These are phyloP conservation scores for Centropyge bicolor DNA, from an alignment of 2,797 vertebrate species.

Conservation along the genomic window DNA sequence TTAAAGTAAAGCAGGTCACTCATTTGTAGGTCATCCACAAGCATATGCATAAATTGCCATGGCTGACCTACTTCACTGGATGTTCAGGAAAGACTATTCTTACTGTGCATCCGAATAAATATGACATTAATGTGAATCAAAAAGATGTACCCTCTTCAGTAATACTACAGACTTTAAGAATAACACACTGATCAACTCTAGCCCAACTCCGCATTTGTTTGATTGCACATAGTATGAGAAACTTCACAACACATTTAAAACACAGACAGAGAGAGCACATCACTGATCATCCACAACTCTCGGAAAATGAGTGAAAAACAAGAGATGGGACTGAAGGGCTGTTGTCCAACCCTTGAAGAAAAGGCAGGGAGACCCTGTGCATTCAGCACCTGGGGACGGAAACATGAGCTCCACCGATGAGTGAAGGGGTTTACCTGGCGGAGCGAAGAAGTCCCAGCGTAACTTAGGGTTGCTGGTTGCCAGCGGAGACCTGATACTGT, in stretches of 20 bases:
- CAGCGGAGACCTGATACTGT: slow-evolving; percentile 84
- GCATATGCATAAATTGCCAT: not conserved
- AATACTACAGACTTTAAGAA: not conserved
- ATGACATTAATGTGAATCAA: not conserved
- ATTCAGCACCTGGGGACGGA: slow-evolving; percentile 39
- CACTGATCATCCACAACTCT: slow-evolving; percentile 22
- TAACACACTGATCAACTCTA: slow-evolving; percentile 21
- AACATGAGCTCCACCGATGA: slow-evolving; percentile 68
- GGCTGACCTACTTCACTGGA: not conserved
- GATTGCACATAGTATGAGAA: slow-evolving; percentile 9
- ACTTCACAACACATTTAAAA: slow-evolving; percentile 19
- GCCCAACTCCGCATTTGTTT: slow-evolving; percentile 2
- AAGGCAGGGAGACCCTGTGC: slow-evolving; percentile 54
- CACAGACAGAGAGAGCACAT: slow-evolving; percentile 1
- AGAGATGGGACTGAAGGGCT: slow-evolving; percentile 20
- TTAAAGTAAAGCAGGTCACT: not conserved
- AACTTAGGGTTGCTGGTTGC: slow-evolving; percentile 91
- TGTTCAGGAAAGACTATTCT: not conserved
- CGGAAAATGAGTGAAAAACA: slow-evolving; percentile 27
- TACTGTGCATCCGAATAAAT: not conserved
- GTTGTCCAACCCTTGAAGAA: slow-evolving; percentile 36
- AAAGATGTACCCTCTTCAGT: not conserved
- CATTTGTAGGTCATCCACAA: fast-evolving
- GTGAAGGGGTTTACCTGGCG: slow-evolving; percentile 89
- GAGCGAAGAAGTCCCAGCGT: slow-evolving; percentile 93